Evolutionary conservation across 2,888 invertebrate genomes (phyloP).

Genomic region (Incurvaria masculella): DNA sequence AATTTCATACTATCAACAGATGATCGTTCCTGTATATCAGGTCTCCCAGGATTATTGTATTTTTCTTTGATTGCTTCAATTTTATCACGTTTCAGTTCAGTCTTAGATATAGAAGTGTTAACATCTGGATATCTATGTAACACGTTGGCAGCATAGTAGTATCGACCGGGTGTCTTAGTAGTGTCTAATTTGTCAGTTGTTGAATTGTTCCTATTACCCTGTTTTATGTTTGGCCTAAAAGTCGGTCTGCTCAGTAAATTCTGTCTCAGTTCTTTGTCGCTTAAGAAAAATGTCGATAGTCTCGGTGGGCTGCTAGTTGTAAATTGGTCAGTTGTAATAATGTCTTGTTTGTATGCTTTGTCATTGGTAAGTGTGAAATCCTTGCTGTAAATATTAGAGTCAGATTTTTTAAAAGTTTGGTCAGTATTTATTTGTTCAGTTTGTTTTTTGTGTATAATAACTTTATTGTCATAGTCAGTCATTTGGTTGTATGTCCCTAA

Average conservation of each 20-base stretch:
- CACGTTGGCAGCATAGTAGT: conserved; percentile 44
- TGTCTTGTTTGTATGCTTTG: background rate
- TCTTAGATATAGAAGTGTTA: conserved; percentile 17
- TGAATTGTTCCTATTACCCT: conserved; percentile 30
- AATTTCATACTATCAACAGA: conserved; percentile 29
- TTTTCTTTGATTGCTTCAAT: conserved; percentile 22
- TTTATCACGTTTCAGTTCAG: conserved; percentile 9
- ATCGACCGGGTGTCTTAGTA: conserved; percentile 25
- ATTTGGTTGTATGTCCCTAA: conserved; percentile 36
- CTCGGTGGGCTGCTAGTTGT: background rate
- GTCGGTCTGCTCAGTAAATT: background rate
- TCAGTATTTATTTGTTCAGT: background rate
- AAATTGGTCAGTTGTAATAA: background rate
- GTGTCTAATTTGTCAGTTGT: conserved; percentile 24
- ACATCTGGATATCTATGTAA: conserved; percentile 36
- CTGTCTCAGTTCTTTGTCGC: background rate
- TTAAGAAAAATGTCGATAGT: background rate
- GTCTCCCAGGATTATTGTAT: conserved; percentile 23
- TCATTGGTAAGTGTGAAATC: conserved; percentile 15
- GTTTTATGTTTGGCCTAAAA: background rate
- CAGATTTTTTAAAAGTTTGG: conserved; percentile 13
- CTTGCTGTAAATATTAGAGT: conserved; percentile 2
- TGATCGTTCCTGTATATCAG: conserved; percentile 34
- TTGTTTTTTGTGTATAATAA: conserved; percentile 12
- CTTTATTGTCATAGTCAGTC: conserved; percentile 15